phyloP scores from a whole-genome alignment of 2,888 invertebrate species.

The Lamellibrachia columna region DNA sequence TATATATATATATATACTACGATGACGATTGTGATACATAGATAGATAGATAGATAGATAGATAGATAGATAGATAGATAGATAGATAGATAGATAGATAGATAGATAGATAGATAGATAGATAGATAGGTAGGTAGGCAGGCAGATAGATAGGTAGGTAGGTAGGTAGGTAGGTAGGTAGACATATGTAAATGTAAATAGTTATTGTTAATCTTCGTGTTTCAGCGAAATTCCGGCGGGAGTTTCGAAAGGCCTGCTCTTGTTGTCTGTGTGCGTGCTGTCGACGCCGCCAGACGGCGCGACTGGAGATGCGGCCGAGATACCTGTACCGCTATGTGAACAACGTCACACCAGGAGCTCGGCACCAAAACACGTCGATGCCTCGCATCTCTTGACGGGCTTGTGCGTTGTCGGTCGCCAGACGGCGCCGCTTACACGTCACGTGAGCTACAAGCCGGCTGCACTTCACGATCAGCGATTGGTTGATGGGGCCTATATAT shows the following conservation, averaged over 20 bases:
- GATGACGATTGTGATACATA: too few relatives aligned
- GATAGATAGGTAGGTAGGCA: too few relatives aligned
- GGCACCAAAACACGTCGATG: not conserved
- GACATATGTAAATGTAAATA: not conserved
- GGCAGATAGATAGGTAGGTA: too few relatives aligned
- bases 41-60: too few relatives aligned
- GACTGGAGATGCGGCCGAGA: not conserved
- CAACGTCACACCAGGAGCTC: not conserved
- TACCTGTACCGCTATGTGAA: not conserved
- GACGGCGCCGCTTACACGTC: not conserved
- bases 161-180: too few relatives aligned
- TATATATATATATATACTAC: too few relatives aligned
- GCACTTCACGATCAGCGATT: not conserved
- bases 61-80: too few relatives aligned
- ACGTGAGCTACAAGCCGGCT: not conserved
- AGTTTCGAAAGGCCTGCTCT: not conserved
- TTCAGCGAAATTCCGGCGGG: not conserved
- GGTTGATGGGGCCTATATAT: not conserved
- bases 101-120: too few relatives aligned
- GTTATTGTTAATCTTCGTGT: not conserved
- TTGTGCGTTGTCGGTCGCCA: not conserved
- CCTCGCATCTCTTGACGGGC: not conserved
- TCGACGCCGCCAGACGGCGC: conserved; percentile 16
- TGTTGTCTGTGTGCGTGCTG: not conserved
- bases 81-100: too few relatives aligned